A percentile compares a stretch with the other conserved stretches of the same genome.
Conservation (phyloP, 2,888 invertebrate species). For the Drosophila macrospina region DNA sequence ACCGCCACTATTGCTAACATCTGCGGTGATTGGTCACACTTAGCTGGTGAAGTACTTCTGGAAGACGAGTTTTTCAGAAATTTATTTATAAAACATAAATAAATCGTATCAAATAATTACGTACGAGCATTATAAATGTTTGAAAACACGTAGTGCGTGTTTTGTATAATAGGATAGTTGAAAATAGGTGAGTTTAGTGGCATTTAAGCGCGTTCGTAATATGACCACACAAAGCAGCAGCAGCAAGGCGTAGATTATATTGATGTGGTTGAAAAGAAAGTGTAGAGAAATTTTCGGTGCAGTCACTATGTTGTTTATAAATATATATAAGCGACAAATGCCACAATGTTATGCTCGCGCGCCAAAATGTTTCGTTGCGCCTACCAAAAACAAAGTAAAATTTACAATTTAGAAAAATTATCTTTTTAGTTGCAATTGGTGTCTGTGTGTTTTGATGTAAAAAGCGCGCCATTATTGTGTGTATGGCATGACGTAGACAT, state of each 20-base stretch:
- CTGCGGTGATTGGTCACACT: constrained; percentile 45
- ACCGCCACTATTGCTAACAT: constrained; percentile 14
- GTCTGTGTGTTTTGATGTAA: constrained; percentile 62
- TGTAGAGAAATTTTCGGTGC: constrained; percentile 84
- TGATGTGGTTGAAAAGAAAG: constrained; percentile 82
- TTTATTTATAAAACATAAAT: constrained; percentile 63
- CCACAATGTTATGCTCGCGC: constrained; percentile 34
- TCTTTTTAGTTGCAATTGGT: constrained; percentile 43
- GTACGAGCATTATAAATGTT: constrained; percentile 75
- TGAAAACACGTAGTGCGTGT: constrained; percentile 77
- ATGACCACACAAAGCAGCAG: constrained; percentile 61
- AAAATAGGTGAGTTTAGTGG: constrained; percentile 81
- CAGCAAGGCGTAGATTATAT: constrained; percentile 73
- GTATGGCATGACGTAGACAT: constrained; percentile 75
- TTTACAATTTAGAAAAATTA: constrained; percentile 32
- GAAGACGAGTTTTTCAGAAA: constrained; percentile 74
- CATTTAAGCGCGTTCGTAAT: constrained; percentile 60
- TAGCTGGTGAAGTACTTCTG: constrained; percentile 61
- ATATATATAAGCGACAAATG: constrained; percentile 42
- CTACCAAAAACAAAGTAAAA: constrained; percentile 19
- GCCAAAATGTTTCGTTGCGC: constrained; percentile 33
- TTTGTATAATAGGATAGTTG: constrained; percentile 73
- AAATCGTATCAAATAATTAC: constrained; percentile 66
- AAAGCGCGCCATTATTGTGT: constrained; percentile 83
- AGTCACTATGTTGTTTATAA: constrained; percentile 67